Conservation (phyloP, 53 echinoderm and acorn worm genomes). For the Holothuria scabra region DNA sequence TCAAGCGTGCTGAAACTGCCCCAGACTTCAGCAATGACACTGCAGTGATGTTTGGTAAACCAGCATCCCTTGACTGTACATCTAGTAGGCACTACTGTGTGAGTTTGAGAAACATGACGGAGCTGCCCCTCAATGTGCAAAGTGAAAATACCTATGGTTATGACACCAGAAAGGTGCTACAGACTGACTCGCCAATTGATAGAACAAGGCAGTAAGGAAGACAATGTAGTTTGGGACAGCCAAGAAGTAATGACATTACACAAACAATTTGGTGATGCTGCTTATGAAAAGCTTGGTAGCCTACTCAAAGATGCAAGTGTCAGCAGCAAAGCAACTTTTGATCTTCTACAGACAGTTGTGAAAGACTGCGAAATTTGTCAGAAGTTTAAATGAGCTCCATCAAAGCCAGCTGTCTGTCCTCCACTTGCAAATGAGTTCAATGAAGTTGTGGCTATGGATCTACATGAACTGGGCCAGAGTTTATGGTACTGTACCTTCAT, state of each 20-base stretch:
- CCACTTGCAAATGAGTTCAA: constrained; percentile 57
- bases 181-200: not conserved
- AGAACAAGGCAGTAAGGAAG: too few species aligned
- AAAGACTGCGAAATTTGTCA: constrained; percentile 46
- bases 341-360: constrained; percentile 1
- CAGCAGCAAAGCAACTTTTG: not conserved
- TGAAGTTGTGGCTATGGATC: constrained; percentile 54
- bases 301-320: not conserved
- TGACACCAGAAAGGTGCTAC: not conserved
- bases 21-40: too few species aligned
- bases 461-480: constrained; percentile 15
- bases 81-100: constrained; percentile 40
- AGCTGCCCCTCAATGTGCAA: not conserved
- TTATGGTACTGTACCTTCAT: constrained; percentile 44
- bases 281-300: not conserved
- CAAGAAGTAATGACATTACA: not conserved
- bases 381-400: constrained; percentile 32
- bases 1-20: too few species aligned
- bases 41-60: too few species aligned
- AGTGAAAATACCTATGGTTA: not conserved
- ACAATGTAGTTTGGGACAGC: not conserved
- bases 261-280: constrained; percentile 18
- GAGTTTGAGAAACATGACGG: not conserved
- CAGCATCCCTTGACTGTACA: too few species aligned
- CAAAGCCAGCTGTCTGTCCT: constrained; percentile 48